Evolutionary conservation across 2,797 vertebrate genomes (phyloP), one percentile per base, ranked within the genome.

Genomic region (Cryptoblepharus egeriae): DNA sequence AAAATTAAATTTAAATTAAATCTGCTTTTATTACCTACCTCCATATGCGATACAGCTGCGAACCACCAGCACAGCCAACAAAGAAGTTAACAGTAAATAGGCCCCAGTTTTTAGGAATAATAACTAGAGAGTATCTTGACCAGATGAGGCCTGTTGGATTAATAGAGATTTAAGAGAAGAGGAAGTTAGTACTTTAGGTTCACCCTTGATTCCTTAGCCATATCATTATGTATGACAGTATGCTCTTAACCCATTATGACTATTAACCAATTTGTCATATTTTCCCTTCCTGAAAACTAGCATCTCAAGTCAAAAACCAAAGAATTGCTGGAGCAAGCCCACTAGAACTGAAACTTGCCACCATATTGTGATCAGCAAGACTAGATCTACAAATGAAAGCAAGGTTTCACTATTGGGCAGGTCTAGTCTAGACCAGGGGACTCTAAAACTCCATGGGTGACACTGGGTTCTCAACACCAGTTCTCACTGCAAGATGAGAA

Each of bases 1-100:
- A n/a, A n/a, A n/a, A n/a, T n/a, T n/a, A n/a, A n/a, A n/a, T n/a
- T n/a, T n/a, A n/a, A n/a, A n/a, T n/a, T n/a, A n/a, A n/a, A 72
- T 39, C n/a, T 70, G n/a, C 68, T 69, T 30, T 39, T 6, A 70
- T 78, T 42, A 61, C 93, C 26, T 92, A 99, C 99, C 96, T 97
- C 97, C 97, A 99, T 95, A 99, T 99, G 89, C 98, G 96, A 88
- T 96, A 97, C 70, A 99, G 98, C 91, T 99, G 99, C 37, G 97
- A 97, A 77, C 86, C 88, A 86, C 98, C 99, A 16, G 98, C 98
- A 78, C 94, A 75, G 58, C 98, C 99, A 11, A 99, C 92, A 81
- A 99, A 99, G 94, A 99, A 99, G 93, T 99, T 99, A 90, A 99
- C 98, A 49, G 97, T 96, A 89, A 99, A 99, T 49, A 99, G 96